These are phyloP conservation scores for Lates japonicus DNA, from an alignment of 2,797 vertebrate genomes.

Conservation along the genomic window DNA sequence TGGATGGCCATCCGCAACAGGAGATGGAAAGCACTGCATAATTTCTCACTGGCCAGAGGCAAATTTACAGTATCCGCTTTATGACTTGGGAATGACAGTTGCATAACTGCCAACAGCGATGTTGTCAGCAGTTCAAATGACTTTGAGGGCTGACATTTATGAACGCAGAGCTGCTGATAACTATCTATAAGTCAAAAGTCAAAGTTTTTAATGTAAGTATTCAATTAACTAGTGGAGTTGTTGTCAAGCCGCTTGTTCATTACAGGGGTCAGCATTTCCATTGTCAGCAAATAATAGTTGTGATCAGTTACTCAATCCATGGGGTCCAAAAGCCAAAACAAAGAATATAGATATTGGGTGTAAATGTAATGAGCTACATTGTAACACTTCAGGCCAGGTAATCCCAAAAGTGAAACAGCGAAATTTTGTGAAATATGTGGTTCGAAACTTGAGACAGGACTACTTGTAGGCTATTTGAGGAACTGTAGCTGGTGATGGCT, in stretches of 20 bases:
- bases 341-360: background rate
- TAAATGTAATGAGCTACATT: background rate
- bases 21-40: constrained; percentile 3
- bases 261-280: background rate
- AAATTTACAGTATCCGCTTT: background rate
- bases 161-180: background rate
- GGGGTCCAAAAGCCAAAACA: background rate
- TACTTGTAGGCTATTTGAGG: no score
- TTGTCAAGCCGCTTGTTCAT: no score
- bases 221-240: background rate
- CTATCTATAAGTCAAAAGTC: background rate
- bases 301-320: background rate
- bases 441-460: background rate
- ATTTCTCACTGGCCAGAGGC: background rate
- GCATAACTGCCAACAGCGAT: no score
- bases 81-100: constrained; percentile 15
- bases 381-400: background rate
- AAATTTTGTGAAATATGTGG: background rate
- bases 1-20: constrained; percentile 94
- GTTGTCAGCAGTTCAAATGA: background rate
- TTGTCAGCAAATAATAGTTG: background rate
- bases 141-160: background rate
- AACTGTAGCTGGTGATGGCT: no score
- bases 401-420: no score
- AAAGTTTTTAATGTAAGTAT: background rate